These are phyloP conservation scores for Calcarius lapponicus DNA, from an alignment of 2,797 vertebrate genomes.

Conservation along the genomic window DNA sequence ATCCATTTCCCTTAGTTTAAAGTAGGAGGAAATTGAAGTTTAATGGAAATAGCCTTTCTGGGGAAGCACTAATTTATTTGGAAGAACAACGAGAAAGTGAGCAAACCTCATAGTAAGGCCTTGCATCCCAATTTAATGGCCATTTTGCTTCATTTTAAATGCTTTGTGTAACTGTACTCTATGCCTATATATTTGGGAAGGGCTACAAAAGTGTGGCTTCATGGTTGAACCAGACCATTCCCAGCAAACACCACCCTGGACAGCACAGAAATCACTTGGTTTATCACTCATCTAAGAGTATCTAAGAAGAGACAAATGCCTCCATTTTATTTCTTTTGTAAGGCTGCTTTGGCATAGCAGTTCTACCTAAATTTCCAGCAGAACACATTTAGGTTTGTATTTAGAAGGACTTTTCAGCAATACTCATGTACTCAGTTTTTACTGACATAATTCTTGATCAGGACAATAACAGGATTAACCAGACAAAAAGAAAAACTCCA, in stretches of 20 bases:
- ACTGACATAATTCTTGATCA: not conserved
- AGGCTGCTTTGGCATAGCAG: not conserved
- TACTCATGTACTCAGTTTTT: not conserved
- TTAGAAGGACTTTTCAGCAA: not conserved
- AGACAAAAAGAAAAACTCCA: not conserved
- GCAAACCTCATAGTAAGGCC: not conserved
- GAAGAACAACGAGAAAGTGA: not conserved
- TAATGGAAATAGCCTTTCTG: slow-evolving; percentile 21
- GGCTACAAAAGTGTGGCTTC: not conserved
- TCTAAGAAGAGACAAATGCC: not conserved
- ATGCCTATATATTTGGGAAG: not conserved
- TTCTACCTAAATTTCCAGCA: not conserved
- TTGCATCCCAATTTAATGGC: not conserved
- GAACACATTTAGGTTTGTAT: not conserved
- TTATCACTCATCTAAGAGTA: not conserved
- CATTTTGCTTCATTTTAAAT: not conserved
- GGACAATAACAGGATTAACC: not conserved
- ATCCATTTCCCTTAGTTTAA: not conserved
- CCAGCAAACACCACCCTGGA: not conserved
- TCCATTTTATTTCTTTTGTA: not conserved
- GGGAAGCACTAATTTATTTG: slow-evolving; percentile 19
- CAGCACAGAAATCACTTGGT: not conserved
- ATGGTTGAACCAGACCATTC: not conserved
- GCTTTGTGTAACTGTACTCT: not conserved
- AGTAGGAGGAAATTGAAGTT: slow-evolving; percentile 23